Evolutionary conservation across 2,888 invertebrate species (phyloP).

Genomic region (Spilosoma lubricipeda): DNA sequence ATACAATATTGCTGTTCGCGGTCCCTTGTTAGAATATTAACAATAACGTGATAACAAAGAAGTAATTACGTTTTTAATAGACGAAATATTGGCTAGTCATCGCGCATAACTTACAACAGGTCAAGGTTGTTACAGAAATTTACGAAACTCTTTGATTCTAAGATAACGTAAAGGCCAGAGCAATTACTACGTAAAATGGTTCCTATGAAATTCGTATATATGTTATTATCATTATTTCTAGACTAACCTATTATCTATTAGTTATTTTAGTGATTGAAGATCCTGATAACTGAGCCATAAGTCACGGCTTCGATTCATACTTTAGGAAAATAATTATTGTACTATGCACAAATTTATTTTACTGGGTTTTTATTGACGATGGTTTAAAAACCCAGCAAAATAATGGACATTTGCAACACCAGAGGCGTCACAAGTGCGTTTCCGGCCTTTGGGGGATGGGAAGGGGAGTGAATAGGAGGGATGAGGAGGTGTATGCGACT

Average conservation of each 20-base stretch:
- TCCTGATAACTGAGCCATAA: not conserved
- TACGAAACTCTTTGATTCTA: conserved; percentile 11
- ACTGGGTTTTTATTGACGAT: too few species aligned
- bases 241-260: too few species aligned
- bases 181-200: not conserved
- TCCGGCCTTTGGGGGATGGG: too few species aligned
- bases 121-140: conserved; percentile 34
- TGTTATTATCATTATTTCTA: not conserved
- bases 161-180: conserved; percentile 11
- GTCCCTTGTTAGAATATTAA: conserved; percentile 12
- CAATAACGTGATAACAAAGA: conserved; percentile 41
- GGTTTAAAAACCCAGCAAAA: too few species aligned
- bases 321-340: too few species aligned
- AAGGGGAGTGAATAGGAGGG: too few species aligned
- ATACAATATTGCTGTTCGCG: not conserved
- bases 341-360: too few species aligned
- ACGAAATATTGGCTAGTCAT: conserved; percentile 37
- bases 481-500: too few species aligned
- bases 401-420: too few species aligned
- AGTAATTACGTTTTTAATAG: conserved; percentile 47
- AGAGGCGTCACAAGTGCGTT: too few species aligned
- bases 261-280: not conserved
- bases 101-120: conserved; percentile 40
- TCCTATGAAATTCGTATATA: not conserved
- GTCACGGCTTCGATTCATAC: not conserved